Evolutionary conservation across 37 sponge, comb jelly and placozoan species (phyloP).

Genomic region (Chondrilla cf. caribensis): DNA sequence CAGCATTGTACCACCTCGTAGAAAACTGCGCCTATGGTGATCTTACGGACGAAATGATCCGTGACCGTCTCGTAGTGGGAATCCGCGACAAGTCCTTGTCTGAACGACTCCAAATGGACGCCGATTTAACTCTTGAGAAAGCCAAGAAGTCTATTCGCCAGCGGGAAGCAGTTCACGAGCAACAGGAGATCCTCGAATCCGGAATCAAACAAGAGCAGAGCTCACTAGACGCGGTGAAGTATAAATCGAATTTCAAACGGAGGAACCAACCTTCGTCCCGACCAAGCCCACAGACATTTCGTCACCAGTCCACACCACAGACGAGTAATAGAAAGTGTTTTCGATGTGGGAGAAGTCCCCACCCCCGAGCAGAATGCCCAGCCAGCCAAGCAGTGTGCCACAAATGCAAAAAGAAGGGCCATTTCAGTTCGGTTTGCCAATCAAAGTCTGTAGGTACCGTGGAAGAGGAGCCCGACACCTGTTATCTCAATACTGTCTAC

Average conservation of each 20-base stretch:
- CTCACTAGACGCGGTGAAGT: no score
- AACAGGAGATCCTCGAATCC: no score
- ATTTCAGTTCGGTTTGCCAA: not conserved
- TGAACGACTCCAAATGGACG: not conserved
- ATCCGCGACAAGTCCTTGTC: not conserved
- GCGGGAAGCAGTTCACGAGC: not conserved
- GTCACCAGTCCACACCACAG: no score
- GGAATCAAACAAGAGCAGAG: no score
- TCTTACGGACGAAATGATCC: not conserved
- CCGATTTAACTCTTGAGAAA: not conserved
- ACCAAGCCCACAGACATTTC: no score
- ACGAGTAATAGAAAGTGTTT: not conserved
- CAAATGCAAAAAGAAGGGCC: not conserved
- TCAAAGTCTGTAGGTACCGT: not conserved
- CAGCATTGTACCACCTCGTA: not conserved
- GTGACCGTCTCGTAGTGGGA: not conserved
- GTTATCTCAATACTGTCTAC: constrained; percentile 21
- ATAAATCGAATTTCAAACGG: no score
- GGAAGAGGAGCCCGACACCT: not conserved
- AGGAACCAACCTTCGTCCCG: no score
- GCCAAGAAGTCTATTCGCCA: not conserved
- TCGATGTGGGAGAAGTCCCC: not conserved
- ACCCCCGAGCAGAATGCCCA: not conserved
- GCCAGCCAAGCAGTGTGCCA: not conserved
- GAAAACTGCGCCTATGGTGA: not conserved